phyloP scores from a whole-genome alignment of 2,113 vertebrate genomes.

The Orycteropus afer region DNA sequence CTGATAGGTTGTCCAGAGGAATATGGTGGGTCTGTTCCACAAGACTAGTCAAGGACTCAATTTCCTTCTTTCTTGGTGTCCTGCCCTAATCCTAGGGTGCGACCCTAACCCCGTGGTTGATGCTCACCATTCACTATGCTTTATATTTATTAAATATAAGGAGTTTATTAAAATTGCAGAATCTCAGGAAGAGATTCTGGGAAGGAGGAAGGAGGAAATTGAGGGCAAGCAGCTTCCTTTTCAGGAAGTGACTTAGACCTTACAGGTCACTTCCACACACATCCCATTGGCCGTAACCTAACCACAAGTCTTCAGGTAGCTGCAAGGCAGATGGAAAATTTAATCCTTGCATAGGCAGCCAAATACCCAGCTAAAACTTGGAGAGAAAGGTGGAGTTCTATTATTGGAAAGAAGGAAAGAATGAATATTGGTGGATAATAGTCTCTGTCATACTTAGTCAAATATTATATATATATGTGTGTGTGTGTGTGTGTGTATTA shows the following conservation, averaged over 20 bases:
- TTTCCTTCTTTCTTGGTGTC: background rate
- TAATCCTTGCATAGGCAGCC: background rate
- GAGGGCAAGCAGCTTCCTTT: background rate
- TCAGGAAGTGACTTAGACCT: conserved; percentile 34
- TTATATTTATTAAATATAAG: too few relatives aligned
- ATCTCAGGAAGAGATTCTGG: too few relatives aligned
- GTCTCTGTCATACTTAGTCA: background rate
- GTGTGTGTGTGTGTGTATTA: too few relatives aligned
- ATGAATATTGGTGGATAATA: background rate
- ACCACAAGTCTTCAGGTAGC: background rate
- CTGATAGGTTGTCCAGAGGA: background rate
- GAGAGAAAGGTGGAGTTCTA: background rate
- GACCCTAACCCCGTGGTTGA: background rate
- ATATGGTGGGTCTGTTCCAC: background rate
- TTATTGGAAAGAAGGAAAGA: background rate
- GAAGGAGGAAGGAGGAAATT: background rate
- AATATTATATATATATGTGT: background rate
- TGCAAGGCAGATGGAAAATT: background rate
- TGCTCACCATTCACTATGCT: background rate
- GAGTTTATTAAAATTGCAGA: too few relatives aligned
- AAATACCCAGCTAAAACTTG: background rate
- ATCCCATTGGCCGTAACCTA: background rate
- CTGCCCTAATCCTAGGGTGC: background rate
- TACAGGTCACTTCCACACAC: background rate
- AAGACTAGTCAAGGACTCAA: background rate